Evolutionary conservation across 2,888 invertebrate species (phyloP).

Genomic region (Platynereis dumerilii): DNA sequence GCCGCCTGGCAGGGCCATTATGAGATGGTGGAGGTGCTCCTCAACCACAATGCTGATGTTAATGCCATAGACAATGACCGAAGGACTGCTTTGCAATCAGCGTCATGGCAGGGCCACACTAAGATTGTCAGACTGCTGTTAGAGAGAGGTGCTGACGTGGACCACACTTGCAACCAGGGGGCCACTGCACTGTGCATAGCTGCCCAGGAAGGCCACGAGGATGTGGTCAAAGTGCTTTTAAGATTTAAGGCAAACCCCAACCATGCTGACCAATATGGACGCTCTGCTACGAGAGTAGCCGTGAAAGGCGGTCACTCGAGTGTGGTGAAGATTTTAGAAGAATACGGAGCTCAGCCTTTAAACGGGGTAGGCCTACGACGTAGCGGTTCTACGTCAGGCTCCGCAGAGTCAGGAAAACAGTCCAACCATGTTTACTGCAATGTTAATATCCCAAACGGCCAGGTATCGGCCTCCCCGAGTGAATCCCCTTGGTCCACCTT

Average conservation of each 20-base stretch:
- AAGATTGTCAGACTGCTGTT: constrained; percentile 79
- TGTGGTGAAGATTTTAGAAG: constrained; percentile 68
- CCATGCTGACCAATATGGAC: constrained; percentile 64
- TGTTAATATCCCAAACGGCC: constrained; percentile 14
- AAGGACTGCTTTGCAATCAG: constrained; percentile 90
- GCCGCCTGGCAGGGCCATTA: constrained; percentile 88
- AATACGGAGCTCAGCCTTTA: constrained; percentile 70
- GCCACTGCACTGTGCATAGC: constrained; percentile 93
- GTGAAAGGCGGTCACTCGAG: constrained; percentile 83
- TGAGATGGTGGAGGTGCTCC: constrained; percentile 86
- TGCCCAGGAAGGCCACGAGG: constrained; percentile 93
- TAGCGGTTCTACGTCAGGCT: constrained; percentile 12
- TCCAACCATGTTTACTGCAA: constrained; percentile 1
- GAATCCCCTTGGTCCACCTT: constrained; percentile 64
- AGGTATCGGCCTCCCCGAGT: constrained; percentile 41
- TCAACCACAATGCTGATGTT: constrained; percentile 84
- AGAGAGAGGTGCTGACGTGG: constrained; percentile 80
- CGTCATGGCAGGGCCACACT: constrained; percentile 93
- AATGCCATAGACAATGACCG: constrained; percentile 68
- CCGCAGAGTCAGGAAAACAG: background rate
- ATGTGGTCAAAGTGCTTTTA: constrained; percentile 77
- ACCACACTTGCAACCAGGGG: constrained; percentile 93
- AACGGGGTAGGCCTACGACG: constrained; percentile 25
- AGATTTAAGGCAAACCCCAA: constrained; percentile 64
- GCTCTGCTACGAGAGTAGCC: constrained; percentile 74